Base-by-base conservation (phyloP, 2,797 vertebrate genomes). In the Danio tinwini region DNA sequence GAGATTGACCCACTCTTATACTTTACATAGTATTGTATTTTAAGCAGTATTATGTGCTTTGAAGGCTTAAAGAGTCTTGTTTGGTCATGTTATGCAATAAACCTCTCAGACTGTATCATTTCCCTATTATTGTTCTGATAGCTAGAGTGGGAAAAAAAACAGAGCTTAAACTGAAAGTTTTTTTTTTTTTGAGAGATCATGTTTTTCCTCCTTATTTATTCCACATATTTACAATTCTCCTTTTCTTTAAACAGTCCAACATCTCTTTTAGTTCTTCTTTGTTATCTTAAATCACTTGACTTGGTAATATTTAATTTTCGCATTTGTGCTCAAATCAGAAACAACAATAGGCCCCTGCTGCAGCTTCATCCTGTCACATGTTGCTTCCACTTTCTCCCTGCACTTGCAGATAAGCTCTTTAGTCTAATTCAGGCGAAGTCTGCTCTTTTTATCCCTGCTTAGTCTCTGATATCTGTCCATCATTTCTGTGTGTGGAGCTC, bases 371-470 rank as follows among this genome's bases (percentile, higher is more conserved):
- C 56, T 59, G 65, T 78, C 68, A 81, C 39, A 45, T 82, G 74
- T 86, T 82, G 87, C 77, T 88, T 90, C 88, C 84, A 90, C 87
- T 90, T 90, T 88, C 67, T 63, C 72, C 61, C 88, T 83, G 86
- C 75, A 65, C 13, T 49, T 63, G 63, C 58, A 78, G 85, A 68
- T 93, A 92, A 91, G 88, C 91, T 88, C 52, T 82, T 90, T 92
- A 92, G 91, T 90, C 90, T 89, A 91, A 92, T 87, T 88, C 81
- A 88, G 77, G 79, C 40, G 79, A 71, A 74, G 80, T 85, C 55
- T 81, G 86, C 88, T 86, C 85, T 88, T 82, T 84, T 91, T 88
- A 89, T 88, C 86, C 83, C 44, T 80, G 86, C 88, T 86, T 87
- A 87, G 83, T 86, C 77, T 86, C 83, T 89, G 83, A 89, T 75